Evolutionary conservation across 2,888 invertebrate genomes (phyloP).

Genomic region (Tipula helvola): DNA sequence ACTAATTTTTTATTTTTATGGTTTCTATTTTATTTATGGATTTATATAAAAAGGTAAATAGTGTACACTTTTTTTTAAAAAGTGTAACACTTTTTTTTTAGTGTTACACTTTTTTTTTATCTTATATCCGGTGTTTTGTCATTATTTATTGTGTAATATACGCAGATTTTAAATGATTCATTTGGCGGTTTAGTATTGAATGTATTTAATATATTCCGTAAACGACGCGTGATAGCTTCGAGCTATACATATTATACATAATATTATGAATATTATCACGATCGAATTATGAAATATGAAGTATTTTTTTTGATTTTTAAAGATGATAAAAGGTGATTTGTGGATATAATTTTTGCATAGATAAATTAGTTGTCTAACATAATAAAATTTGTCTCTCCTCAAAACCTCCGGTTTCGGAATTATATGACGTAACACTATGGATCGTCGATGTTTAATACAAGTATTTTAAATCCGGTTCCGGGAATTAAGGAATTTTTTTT

Average conservation of each 20-base stretch:
- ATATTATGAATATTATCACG: not conserved
- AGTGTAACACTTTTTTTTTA: not conserved
- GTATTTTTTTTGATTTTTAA: not conserved
- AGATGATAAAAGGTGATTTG: not conserved
- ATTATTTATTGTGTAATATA: not conserved
- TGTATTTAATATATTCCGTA: not conserved
- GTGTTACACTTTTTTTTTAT: not conserved
- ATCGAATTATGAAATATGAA: not conserved
- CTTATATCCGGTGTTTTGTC: not conserved
- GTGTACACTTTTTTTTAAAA: not conserved
- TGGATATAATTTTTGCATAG: not conserved
- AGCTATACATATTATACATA: not conserved
- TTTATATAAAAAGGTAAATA: not conserved
- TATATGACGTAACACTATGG: too few relatives aligned
- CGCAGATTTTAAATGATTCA: not conserved
- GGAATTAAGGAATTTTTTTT: too few relatives aligned
- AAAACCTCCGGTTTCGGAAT: too few relatives aligned
- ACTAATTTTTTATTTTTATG: not conserved
- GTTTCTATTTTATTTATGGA: not conserved
- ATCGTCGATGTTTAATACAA: too few relatives aligned
- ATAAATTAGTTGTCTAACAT: too few relatives aligned
- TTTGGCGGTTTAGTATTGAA: not conserved
- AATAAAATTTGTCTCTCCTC: too few relatives aligned
- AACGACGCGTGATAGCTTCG: not conserved
- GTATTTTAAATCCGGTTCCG: too few relatives aligned